Percentiles rank a stretch among this genome's conserved stretches.
Evolutionary conservation across 2,888 invertebrate species (phyloP).

Genomic region (Sturmia bella): DNA sequence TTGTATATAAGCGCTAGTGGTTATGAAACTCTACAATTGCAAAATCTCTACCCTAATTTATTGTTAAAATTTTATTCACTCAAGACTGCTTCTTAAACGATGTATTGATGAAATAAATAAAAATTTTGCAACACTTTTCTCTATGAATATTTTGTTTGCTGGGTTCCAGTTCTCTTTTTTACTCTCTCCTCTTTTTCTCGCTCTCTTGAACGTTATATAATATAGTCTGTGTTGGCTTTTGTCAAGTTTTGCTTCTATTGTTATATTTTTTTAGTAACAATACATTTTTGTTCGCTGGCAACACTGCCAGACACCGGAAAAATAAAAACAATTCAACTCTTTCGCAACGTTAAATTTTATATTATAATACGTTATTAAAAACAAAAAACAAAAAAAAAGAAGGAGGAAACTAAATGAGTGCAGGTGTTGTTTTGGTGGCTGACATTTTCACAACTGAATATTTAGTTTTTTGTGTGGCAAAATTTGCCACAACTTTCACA

Average conservation of each 20-base stretch:
- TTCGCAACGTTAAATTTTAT: not conserved
- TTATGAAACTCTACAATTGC: too few species aligned
- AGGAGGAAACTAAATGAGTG: not conserved
- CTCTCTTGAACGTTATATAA: constrained; percentile 4
- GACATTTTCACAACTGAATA: constrained; percentile 36
- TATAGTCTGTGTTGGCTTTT: constrained; percentile 58
- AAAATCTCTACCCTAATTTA: too few species aligned
- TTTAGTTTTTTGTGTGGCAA: constrained; percentile 1
- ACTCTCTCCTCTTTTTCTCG: not conserved
- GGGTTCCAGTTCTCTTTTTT: constrained; percentile 4
- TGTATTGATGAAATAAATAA: too few species aligned
- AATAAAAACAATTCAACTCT: constrained; percentile 41
- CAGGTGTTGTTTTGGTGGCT: constrained; percentile 50
- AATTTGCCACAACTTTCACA: constrained; percentile 10
- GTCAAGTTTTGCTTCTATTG: constrained; percentile 53
- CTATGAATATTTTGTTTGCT: constrained; percentile 4
- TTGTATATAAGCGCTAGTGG: too few species aligned
- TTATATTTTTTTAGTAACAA: constrained; percentile 9
- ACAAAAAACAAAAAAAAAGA: not conserved
- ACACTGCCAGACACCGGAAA: constrained; percentile 50
- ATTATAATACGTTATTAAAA: constrained; percentile 5
- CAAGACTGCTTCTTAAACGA: too few species aligned
- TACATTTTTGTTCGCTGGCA: constrained; percentile 36
- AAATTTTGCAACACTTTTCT: not conserved
- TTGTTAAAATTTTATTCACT: too few species aligned